A percentile compares a stretch with the other conserved stretches of the same genome.
phyloP scores from a whole-genome alignment of 2,113 vertebrate species.

The Pipa parva region DNA sequence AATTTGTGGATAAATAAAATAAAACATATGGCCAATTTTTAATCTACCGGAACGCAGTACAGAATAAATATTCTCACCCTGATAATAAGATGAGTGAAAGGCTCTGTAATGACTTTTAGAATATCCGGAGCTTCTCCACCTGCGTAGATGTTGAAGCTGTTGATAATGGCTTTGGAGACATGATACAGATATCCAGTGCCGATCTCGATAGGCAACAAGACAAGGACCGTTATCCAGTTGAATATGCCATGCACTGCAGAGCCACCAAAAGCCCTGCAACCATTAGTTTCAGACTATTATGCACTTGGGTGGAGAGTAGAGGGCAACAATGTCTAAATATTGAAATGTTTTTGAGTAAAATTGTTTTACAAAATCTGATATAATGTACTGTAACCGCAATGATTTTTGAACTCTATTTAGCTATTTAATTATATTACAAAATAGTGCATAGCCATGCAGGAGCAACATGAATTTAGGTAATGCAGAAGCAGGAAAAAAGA shows the following conservation, averaged over 20 bases:
- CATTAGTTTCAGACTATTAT: neutral
- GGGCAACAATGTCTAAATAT: too few relatives aligned
- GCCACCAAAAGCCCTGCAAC: conserved; percentile 83
- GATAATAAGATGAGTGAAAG: conserved; percentile 85
- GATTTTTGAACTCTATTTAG: neutral
- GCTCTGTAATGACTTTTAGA: conserved; percentile 91
- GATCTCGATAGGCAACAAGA: conserved; percentile 82
- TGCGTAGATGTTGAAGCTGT: conserved; percentile 74
- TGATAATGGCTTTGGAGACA: conserved; percentile 72
- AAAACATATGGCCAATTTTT: too few relatives aligned
- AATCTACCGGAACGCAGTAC: too few relatives aligned
- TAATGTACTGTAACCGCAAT: too few relatives aligned
- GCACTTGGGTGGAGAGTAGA: neutral
- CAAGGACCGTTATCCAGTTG: conserved; percentile 90
- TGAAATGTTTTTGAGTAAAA: too few relatives aligned
- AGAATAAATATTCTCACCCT: conserved; percentile 81
- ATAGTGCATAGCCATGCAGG: neutral
- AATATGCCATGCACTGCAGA: conserved; percentile 95
- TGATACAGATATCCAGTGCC: conserved; percentile 74
- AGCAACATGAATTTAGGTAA: too few relatives aligned
- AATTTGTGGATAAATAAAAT: too few relatives aligned
- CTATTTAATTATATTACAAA: neutral
- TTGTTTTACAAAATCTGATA: too few relatives aligned
- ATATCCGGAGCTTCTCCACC: conserved; percentile 85
- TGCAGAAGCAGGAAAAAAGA: too few relatives aligned